Percentiles rank a stretch among this genome's conserved stretches.
phyloP scores from a whole-genome alignment of 64 coral and sea anemone species.

The Platygyra sinensis region DNA sequence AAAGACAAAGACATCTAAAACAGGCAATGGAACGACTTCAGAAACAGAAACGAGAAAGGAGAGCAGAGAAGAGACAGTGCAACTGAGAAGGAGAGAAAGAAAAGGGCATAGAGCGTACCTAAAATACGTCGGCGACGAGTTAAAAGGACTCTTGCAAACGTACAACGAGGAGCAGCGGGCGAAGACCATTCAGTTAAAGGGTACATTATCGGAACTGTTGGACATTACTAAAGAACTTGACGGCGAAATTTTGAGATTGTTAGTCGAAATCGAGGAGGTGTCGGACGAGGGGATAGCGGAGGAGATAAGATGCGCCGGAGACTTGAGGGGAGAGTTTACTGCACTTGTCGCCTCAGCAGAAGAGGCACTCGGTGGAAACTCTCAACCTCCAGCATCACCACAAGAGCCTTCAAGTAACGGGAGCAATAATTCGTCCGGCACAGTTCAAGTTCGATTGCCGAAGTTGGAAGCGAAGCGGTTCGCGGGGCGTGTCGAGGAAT shows the following conservation, averaged over 20 bases:
- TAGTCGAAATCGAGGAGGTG: not conserved
- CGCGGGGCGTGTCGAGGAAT: not conserved
- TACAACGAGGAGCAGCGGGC: no score
- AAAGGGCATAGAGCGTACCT: no score
- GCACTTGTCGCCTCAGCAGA: not conserved
- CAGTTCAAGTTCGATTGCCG: not conserved
- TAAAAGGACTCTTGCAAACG: no score
- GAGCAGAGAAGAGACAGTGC: no score
- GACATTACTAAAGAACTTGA: not conserved
- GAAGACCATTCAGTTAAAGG: not conserved
- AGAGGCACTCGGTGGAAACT: not conserved
- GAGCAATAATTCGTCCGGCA: no score
- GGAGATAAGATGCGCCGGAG: no score
- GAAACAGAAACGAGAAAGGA: no score
- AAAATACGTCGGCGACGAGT: no score
- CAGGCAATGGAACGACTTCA: no score
- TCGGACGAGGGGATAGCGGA: not conserved
- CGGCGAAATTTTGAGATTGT: not conserved
- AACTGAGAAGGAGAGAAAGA: no score
- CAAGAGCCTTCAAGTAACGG: not conserved
- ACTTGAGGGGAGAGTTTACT: not conserved
- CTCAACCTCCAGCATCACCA: no score
- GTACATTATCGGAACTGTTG: not conserved
- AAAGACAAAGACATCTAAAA: no score
- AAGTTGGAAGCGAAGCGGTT: not conserved